These are phyloP conservation scores for Dysmachus trigonus DNA, from an alignment of 2,888 invertebrate species.

Conservation along the genomic window DNA sequence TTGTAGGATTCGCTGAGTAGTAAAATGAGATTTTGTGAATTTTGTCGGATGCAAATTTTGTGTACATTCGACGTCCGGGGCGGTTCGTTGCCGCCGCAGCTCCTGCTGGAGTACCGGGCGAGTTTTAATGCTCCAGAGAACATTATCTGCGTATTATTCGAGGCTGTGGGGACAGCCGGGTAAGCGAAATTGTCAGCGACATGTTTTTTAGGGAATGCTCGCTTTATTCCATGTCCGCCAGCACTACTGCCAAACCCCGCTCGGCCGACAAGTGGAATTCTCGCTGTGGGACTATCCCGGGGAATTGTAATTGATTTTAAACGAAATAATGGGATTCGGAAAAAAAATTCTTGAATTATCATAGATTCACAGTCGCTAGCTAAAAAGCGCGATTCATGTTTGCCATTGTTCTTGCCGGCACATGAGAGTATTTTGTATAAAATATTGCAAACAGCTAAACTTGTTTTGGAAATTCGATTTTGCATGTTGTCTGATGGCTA, in stretches of 20 bases:
- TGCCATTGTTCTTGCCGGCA: background rate
- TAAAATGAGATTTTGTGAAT: conserved; percentile 29
- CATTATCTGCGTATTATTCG: conserved; percentile 10
- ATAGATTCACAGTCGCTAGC: background rate
- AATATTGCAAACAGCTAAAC: background rate
- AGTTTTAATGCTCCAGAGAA: background rate
- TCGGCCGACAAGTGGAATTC: background rate
- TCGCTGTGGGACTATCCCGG: background rate
- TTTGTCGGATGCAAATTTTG: conserved; percentile 34
- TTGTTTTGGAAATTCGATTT: no score
- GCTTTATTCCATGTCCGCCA: background rate
- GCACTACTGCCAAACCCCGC: background rate
- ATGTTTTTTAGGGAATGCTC: background rate
- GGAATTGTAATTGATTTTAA: background rate
- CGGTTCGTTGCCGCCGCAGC: background rate
- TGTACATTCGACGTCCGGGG: background rate
- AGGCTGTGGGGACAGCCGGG: background rate
- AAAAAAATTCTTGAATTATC: background rate
- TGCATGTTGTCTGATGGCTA: no score
- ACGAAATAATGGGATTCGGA: background rate
- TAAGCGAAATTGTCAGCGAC: conserved; percentile 6
- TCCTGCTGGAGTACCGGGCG: background rate
- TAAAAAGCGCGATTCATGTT: background rate
- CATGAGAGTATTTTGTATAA: background rate
- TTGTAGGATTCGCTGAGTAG: background rate